A percentile compares a stretch with the other conserved stretches of the same genome.
These are phyloP conservation scores for Cololabis saira DNA, from an alignment of 2,113 vertebrate genomes.

Conservation along the genomic window DNA sequence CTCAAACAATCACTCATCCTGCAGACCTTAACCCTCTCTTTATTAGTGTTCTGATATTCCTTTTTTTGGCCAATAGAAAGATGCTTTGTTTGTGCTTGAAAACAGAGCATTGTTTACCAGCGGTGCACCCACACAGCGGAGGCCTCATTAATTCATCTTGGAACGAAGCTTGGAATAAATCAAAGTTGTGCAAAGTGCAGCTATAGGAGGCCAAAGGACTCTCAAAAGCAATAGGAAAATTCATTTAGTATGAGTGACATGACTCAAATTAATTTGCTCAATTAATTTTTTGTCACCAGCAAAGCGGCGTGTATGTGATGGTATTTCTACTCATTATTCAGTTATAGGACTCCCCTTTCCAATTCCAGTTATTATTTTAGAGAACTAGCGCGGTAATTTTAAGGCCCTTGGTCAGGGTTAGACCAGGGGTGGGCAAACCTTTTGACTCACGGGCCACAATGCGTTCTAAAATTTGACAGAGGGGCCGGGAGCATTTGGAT, in stretches of 20 bases:
- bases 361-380: no score
- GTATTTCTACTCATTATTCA: background rate
- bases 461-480: no score
- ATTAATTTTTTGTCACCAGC: background rate
- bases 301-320: background rate
- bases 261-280: background rate
- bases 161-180: constrained; percentile 19
- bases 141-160: constrained; percentile 31
- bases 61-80: constrained; percentile 14
- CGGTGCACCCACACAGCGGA: constrained; percentile 1
- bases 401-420: no score
- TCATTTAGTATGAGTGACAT: background rate
- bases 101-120: constrained; percentile 21
- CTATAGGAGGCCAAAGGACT: constrained; percentile 9
- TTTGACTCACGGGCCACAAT: no score
- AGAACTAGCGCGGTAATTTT: no score
- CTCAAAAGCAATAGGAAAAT: constrained; percentile 1
- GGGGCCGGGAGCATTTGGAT: no score
- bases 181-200: constrained; percentile 14
- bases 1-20: constrained; percentile 58
- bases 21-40: constrained; percentile 54
- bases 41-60: constrained; percentile 21
- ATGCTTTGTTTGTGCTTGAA: constrained; percentile 23
- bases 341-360: no score
- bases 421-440: no score